phyloP scores from a whole-genome alignment of 1,140 invertebrate genomes.

The Dufourea novaeangliae region DNA sequence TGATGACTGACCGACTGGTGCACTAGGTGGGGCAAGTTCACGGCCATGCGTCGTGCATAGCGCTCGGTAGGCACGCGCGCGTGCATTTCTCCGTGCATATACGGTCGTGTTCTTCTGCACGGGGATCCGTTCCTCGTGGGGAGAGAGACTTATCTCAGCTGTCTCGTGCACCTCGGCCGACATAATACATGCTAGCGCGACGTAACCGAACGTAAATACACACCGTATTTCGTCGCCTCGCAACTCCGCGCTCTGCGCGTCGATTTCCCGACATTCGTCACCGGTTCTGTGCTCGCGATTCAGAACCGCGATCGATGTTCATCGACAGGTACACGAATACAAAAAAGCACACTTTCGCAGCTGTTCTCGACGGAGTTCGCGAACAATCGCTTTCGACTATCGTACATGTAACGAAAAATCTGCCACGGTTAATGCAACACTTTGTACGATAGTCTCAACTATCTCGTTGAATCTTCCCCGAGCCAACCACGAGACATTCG shows the following conservation, averaged over 20 bases:
- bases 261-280: no score
- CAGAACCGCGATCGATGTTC: background rate
- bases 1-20: constrained; percentile 73
- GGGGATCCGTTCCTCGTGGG: constrained; percentile 19
- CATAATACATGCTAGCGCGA: constrained; percentile 31
- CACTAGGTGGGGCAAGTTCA: constrained; percentile 75
- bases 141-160: constrained; percentile 47
- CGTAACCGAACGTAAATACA: constrained; percentile 26
- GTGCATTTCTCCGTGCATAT: constrained; percentile 58
- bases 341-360: no score
- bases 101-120: constrained; percentile 38
- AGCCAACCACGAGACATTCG: constrained; percentile 14
- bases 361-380: background rate
- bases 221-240: background rate
- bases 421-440: constrained; percentile 17
- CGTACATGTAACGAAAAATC: background rate
- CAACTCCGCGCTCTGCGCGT: no score
- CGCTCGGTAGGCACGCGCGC: constrained; percentile 56
- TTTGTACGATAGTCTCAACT: constrained; percentile 33
- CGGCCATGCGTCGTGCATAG: constrained; percentile 68
- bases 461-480: constrained; percentile 16
- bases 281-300: background rate
- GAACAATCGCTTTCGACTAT: no score
- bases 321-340: no score
- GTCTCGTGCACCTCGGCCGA: constrained; percentile 41